Base-by-base conservation (phyloP, 2,797 vertebrate genomes). In the Buphagus erythrorhynchus region DNA sequence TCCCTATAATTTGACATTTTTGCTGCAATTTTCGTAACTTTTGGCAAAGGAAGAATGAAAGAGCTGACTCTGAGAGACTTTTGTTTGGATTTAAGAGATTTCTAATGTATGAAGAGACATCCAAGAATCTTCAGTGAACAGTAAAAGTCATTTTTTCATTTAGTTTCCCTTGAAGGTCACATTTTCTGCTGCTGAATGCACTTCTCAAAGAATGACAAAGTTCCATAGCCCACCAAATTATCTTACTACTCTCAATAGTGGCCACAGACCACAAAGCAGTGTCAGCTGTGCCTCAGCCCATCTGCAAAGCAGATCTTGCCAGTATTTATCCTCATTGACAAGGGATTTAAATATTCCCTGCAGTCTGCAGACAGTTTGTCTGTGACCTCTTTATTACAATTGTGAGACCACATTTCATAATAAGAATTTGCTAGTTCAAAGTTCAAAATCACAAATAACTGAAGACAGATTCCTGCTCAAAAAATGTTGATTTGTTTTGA, bases 311-410 rank as follows among this genome's bases (percentile, higher is more conserved):
- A 74, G 26, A 84, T 46, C 65, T 54, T 81, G 82, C 82, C 88
- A 94, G 86, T 72, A 62, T 88, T 88, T 93, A 84, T 69, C 74
- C 58, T 81, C 84, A 65, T 46, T 81, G 76, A 80, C 79, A 93
- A 36, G 65, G 63, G 61, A 86, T 63, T 77, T 49, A 83, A 91
- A 82, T 77, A 83, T 29, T 83, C 61, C 62, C 76, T 72, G 61
- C 72, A 74, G 46, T 33, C 62, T 72, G n/a, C 71, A 86, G 73
- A 75, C 74, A 54, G 48, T 83, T 94, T 73, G 67, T 67, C 85
- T 87, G 75, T 52, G 57, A 48, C 45, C 72, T 88, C 59, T 94
- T 71, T 61, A 91, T 79, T 79, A 68, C 1, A 6, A 88, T 35
- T 57, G 36, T 49, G 66, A 86, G 73, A 80, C 40, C 82, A 77